A percentile compares a stretch with the other conserved stretches of the same genome.
Conservation (phyloP, 2,797 vertebrate species). For the Sebastolobus alascanus region DNA sequence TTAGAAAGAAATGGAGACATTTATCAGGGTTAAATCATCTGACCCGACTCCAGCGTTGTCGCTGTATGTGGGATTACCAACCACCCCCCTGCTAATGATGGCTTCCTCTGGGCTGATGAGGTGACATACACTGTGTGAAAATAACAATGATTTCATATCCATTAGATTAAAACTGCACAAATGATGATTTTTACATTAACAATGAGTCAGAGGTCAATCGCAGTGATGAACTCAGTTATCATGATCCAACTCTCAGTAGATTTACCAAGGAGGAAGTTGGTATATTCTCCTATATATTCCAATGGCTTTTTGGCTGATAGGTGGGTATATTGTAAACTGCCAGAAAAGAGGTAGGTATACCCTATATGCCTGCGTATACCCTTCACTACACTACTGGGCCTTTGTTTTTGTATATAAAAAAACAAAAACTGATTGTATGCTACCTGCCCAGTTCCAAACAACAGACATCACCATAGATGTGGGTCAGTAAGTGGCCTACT, state of each 20-base stretch:
- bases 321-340: no score
- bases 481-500: no score
- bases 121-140: conserved; percentile 9
- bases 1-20: conserved; percentile 35
- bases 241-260: conserved; percentile 2
- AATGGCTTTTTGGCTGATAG: no score
- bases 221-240: conserved; percentile 6
- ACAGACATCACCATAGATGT: no score
- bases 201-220: conserved; percentile 8
- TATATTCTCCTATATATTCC: no score
- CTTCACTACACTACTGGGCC: no score
- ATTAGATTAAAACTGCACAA: conserved; percentile 1
- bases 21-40: conserved; percentile 44
- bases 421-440: no score
- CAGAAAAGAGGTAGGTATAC: no score
- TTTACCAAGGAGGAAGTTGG: no score
- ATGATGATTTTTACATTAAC: conserved; percentile 1
- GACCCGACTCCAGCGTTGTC: conserved; percentile 43
- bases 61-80: conserved; percentile 52
- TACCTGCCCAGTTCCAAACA: no score
- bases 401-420: no score
- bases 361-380: no score
- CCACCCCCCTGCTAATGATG: conserved; percentile 31
- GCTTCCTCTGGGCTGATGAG: conserved; percentile 33
- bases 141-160: conserved; percentile 32